A percentile compares a stretch with the other conserved stretches of the same genome.
phyloP scores from a whole-genome alignment of 2,113 vertebrate species.

The Proterorhinus semilunaris region DNA sequence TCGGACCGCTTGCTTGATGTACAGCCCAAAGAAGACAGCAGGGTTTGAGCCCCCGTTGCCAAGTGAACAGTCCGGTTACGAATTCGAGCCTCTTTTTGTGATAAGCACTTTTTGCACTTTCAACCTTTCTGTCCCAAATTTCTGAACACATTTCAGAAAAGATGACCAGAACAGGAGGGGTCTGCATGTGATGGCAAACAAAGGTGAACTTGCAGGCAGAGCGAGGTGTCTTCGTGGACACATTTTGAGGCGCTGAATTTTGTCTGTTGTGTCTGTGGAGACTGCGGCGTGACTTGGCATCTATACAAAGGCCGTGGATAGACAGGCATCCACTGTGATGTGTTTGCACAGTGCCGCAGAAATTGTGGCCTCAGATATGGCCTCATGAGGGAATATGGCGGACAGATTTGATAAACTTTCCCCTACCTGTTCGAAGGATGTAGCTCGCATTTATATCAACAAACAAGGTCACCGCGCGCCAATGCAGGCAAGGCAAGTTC shows the following conservation, averaged over 20 bases:
- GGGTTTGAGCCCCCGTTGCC: conserved; percentile 37
- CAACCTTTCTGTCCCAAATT: conserved; percentile 21
- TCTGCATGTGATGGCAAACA: conserved; percentile 53
- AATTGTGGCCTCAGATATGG: conserved; percentile 46
- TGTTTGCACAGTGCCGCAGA: conserved; percentile 51
- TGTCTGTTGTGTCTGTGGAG: conserved; percentile 27
- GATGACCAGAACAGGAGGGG: conserved; percentile 21
- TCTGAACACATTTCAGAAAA: conserved; percentile 25
- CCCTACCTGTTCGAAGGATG: conserved; percentile 39
- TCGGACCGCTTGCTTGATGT: conserved; percentile 49
- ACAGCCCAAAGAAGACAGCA: conserved; percentile 39
- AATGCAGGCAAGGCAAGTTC: too few relatives aligned
- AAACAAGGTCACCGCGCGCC: conserved; percentile 41
- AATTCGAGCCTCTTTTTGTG: conserved; percentile 1
- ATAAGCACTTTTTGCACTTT: conserved; percentile 26
- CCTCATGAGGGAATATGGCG: conserved; percentile 33
- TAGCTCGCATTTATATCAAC: conserved; percentile 39
- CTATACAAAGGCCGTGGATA: conserved; percentile 30
- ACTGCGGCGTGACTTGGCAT: conserved; percentile 38
- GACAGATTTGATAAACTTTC: conserved; percentile 46
- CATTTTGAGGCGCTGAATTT: conserved; percentile 40
- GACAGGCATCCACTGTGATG: conserved; percentile 30
- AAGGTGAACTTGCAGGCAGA: conserved; percentile 34
- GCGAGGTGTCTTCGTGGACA: conserved; percentile 41
- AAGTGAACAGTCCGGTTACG: conserved; percentile 40